phyloP scores from a whole-genome alignment of 2,888 invertebrate genomes.

The Phortica magna region DNA sequence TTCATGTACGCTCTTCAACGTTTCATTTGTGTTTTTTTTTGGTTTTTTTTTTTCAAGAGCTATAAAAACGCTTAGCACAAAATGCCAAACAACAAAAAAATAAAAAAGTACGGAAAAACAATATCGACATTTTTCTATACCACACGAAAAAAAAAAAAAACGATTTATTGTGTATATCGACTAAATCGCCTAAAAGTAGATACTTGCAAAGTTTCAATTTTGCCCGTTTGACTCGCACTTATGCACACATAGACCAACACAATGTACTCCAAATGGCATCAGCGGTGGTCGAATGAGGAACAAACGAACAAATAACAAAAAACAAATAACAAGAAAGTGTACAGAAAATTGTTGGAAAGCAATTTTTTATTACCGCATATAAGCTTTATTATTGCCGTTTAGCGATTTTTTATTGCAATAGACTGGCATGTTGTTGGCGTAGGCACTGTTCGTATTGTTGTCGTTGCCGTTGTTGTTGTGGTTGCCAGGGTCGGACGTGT shows the following conservation, averaged over 20 bases:
- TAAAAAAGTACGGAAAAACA: neutral
- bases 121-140: neutral
- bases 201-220: slow-evolving; percentile 28
- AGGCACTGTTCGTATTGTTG: neutral
- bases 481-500: neutral
- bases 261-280: neutral
- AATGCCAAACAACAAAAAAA: neutral
- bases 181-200: slow-evolving; percentile 29
- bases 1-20: slow-evolving; percentile 3
- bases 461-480: slow-evolving; percentile 7
- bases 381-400: slow-evolving; percentile 70
- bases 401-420: slow-evolving; percentile 64
- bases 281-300: slow-evolving; percentile 4
- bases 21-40: neutral
- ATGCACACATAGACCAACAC: neutral
- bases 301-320: neutral
- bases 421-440: slow-evolving; percentile 16
- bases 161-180: slow-evolving; percentile 7
- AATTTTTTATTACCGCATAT: slow-evolving; percentile 56
- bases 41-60: neutral
- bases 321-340: neutral
- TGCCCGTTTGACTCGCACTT: slow-evolving; percentile 7
- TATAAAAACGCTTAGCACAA: slow-evolving; percentile 20
- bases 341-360: slow-evolving; percentile 48
- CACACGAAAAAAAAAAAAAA: neutral